Evolutionary conservation across 2,888 invertebrate species (phyloP).

Genomic region (Apeira syringaria): DNA sequence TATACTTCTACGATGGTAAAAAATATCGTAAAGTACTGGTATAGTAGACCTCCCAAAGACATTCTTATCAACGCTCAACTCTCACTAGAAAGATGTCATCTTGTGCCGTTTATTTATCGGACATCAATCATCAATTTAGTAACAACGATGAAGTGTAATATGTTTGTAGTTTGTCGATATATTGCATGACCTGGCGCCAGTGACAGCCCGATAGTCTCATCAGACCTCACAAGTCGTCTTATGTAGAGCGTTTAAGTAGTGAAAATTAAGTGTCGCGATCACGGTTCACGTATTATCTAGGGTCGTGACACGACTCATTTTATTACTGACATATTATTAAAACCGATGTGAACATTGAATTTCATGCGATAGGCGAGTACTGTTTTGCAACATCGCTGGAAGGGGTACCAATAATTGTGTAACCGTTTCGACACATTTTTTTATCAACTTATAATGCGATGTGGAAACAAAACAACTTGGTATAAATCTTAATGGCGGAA

Average conservation of each 20-base stretch:
- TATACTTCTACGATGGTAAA: neutral
- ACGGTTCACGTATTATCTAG: slow-evolving; percentile 68
- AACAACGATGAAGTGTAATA: slow-evolving; percentile 40
- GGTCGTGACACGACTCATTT: slow-evolving; percentile 76
- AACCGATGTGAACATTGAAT: slow-evolving; percentile 73
- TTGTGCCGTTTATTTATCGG: slow-evolving; percentile 64
- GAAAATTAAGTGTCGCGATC: slow-evolving; percentile 77
- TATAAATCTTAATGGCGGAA: too few species aligned
- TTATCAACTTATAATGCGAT: neutral
- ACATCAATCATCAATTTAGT: slow-evolving; percentile 55
- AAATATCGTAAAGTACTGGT: neutral
- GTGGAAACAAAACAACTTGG: too few species aligned
- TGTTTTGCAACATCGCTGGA: slow-evolving; percentile 58
- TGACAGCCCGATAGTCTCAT: slow-evolving; percentile 42
- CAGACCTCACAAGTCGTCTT: slow-evolving; percentile 73
- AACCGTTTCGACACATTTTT: slow-evolving; percentile 23
- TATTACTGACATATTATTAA: slow-evolving; percentile 78
- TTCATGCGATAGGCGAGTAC: slow-evolving; percentile 58
- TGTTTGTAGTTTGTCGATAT: slow-evolving; percentile 45
- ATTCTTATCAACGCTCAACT: slow-evolving; percentile 48
- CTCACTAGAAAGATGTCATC: slow-evolving; percentile 62
- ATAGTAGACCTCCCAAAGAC: slow-evolving; percentile 54
- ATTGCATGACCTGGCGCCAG: slow-evolving; percentile 58
- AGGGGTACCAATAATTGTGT: slow-evolving; percentile 25
- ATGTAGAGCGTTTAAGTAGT: slow-evolving; percentile 74